Evolutionary conservation across 2,797 vertebrate species (phyloP), one percentile per base, ranked within the genome.

Genomic region (Alcedo atthis): DNA sequence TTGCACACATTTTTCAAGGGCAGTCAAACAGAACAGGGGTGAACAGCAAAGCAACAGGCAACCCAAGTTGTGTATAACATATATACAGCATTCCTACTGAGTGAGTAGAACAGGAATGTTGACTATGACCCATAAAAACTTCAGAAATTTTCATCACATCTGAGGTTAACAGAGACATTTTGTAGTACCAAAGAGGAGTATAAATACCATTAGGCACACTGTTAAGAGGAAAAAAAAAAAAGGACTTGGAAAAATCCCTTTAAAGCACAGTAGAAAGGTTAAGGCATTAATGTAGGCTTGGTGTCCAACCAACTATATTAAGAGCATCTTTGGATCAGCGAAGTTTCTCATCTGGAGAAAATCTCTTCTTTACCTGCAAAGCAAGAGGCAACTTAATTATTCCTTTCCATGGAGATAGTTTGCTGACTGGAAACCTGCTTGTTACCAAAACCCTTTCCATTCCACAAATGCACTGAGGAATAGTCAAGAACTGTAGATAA

Each of bases 321-420:
- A 95, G 75, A 85, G 88, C 94, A 92, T 92, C 73, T 94, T 89
- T 96, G 96, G 92, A 81, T 84, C 89, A 81, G 32, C 74, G 90
- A 61, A 92, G 83, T n/a, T 75, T 92, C 85, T 92, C 94, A 94
- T 85, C 82, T 87, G 95, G 53, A 95, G 54, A 84, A 92, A 93
- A 90, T 81, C 32, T 94, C 95, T 97, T 92, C 86, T 80, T 77
- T 77, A 94, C 96, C 98, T 98, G 97, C 68, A 98, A 98, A 96
- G 97, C 78, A 98, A 97, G 96, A 95, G 77, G 80, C 43, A 71
- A 71, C 80, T 85, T 82, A 87, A 84, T 98, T 86, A 98, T 43
- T 96, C 58, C 64, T 80, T 80, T 61, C 59, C 66, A 49, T 3
- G 24, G 54, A 80, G 19, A 81, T 37, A 93, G 30, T 61, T 93